Evolutionary conservation across 2,113 vertebrate genomes (phyloP).

Genomic region (Oreochromis spilurus): DNA sequence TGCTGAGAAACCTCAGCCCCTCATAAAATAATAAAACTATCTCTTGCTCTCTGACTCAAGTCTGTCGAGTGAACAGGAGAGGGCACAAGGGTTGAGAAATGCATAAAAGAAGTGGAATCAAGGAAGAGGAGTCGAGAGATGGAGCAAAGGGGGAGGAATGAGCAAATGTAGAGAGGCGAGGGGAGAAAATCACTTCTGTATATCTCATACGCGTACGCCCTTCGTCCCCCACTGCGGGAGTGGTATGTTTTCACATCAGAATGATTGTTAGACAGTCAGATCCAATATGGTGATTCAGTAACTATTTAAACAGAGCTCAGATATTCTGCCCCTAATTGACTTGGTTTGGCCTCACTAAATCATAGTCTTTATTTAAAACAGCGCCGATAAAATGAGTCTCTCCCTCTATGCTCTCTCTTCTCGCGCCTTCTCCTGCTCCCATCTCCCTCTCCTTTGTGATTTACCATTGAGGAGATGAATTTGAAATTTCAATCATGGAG

Average conservation of each 20-base stretch:
- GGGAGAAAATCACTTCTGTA: constrained; percentile 29
- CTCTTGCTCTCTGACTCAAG: constrained; percentile 57
- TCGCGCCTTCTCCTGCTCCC: neutral
- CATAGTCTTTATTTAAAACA: constrained; percentile 62
- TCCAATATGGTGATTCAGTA: constrained; percentile 61
- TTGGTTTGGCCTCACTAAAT: constrained; percentile 60
- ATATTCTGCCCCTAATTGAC: constrained; percentile 66
- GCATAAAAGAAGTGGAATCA: constrained; percentile 51
- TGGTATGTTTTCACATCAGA: constrained; percentile 54
- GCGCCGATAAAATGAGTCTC: constrained; percentile 37
- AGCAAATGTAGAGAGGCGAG: neutral
- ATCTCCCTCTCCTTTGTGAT: constrained; percentile 58
- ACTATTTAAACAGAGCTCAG: constrained; percentile 41
- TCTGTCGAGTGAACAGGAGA: constrained; percentile 65
- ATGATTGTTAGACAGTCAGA: constrained; percentile 50
- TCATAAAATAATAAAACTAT: constrained; percentile 68
- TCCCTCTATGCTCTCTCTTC: neutral
- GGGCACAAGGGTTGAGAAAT: constrained; percentile 57
- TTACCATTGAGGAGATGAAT: constrained; percentile 67
- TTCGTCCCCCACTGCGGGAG: neutral
- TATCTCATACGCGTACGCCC: neutral
- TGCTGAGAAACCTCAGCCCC: constrained; percentile 39
- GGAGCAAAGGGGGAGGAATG: neutral
- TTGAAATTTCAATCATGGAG: constrained; percentile 73
- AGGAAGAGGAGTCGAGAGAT: neutral